A percentile compares a stretch with the other conserved stretches of the same genome.
These are phyloP conservation scores for Poecilia wingei DNA, from an alignment of 2,797 vertebrate genomes.

Conservation along the genomic window DNA sequence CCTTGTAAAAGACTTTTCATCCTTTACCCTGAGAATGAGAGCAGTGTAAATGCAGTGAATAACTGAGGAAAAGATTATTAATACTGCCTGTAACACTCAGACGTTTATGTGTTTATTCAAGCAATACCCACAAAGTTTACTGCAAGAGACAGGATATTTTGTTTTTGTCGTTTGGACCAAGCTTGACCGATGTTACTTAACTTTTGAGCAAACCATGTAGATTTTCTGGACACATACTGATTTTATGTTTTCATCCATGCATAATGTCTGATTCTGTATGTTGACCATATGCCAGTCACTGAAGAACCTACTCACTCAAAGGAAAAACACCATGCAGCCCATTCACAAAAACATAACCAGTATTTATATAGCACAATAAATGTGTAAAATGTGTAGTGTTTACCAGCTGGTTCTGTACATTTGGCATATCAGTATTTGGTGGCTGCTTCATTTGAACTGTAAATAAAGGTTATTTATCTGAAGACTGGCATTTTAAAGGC, in stretches of 20 bases:
- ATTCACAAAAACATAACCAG: conserved; percentile 9
- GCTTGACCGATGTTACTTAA: conserved; percentile 1
- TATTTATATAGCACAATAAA: not conserved
- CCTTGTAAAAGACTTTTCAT: conserved; percentile 27
- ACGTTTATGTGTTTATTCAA: conserved; percentile 26
- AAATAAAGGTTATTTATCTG: conserved; percentile 23
- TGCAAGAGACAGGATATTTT: conserved; percentile 11
- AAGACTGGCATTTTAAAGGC: conserved; percentile 50
- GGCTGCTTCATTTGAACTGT: conserved; percentile 13
- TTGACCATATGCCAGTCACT: not conserved
- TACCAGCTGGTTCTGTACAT: conserved; percentile 1
- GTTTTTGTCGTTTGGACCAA: conserved; percentile 3
- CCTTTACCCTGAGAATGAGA: conserved; percentile 32
- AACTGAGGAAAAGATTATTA: conserved; percentile 38
- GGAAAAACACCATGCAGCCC: not conserved
- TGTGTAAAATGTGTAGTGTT: not conserved
- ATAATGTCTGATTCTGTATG: conserved; percentile 9
- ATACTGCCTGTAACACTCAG: conserved; percentile 18
- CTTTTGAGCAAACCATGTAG: conserved; percentile 16
- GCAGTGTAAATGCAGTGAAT: conserved; percentile 29
- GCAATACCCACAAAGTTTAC: conserved; percentile 42
- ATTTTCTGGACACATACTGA: not conserved
- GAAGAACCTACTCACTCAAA: not conserved
- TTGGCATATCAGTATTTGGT: conserved; percentile 11
- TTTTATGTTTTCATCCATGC: conserved; percentile 18